Conservation (phyloP, 2,113 vertebrate species). For the Erpornis zantholeuca region DNA sequence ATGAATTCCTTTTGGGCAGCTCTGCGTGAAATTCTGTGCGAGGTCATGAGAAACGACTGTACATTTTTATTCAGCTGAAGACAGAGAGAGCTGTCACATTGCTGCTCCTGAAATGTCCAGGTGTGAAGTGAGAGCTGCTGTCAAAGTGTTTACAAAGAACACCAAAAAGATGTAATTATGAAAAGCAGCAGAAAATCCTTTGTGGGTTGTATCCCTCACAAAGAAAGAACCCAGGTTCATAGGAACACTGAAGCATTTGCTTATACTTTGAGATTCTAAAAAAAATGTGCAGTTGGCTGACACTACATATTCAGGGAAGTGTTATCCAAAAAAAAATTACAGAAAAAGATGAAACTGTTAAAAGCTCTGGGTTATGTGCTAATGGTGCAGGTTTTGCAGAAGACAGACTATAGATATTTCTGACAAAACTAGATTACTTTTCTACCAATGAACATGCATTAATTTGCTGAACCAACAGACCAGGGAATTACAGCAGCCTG, state of each 20-base stretch:
- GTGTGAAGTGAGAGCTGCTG: background rate
- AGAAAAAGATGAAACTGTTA: background rate
- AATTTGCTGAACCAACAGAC: background rate
- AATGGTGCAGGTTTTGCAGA: background rate
- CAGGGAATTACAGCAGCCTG: background rate
- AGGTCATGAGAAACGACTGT: background rate
- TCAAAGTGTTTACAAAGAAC: background rate
- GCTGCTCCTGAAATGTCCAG: background rate
- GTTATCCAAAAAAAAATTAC: background rate
- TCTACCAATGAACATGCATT: background rate
- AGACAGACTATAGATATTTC: background rate
- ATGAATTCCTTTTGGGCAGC: background rate
- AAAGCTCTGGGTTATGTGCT: background rate
- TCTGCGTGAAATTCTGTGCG: background rate
- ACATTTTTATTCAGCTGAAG: background rate
- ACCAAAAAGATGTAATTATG: background rate
- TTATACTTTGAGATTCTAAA: background rate
- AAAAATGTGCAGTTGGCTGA: background rate
- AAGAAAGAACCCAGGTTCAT: background rate
- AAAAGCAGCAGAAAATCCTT: background rate
- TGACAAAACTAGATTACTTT: constrained; percentile 11
- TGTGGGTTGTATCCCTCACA: background rate
- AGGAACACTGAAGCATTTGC: background rate
- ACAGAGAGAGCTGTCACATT: background rate
- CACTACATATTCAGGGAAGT: background rate